phyloP scores from a whole-genome alignment of 2,113 vertebrate species.

The Miniopterus natalensis region DNA sequence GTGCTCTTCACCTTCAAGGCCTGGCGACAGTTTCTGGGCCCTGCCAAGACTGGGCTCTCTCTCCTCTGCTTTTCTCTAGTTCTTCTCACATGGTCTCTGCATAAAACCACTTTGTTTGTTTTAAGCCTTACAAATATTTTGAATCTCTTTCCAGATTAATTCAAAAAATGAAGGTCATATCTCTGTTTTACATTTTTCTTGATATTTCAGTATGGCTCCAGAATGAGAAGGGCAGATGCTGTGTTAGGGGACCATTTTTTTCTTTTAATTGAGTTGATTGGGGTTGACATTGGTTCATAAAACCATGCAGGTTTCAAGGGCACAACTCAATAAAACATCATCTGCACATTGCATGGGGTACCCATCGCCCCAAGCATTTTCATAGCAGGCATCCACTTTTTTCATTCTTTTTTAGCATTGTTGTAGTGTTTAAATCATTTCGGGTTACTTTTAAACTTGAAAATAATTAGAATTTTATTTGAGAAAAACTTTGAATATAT shows the following conservation, averaged over 20 bases:
- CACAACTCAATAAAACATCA: neutral
- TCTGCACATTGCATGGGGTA: neutral
- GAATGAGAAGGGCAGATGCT: neutral
- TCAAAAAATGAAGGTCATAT: neutral
- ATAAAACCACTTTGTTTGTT: neutral
- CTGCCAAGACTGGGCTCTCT: neutral
- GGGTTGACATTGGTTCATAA: neutral
- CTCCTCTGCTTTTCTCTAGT: neutral
- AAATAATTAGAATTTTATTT: conserved; percentile 36
- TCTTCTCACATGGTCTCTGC: neutral
- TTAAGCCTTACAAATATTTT: neutral
- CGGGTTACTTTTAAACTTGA: neutral
- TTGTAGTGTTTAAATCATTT: neutral
- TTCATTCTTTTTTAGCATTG: neutral
- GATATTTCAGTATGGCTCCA: neutral
- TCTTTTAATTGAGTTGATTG: neutral
- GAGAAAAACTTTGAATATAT: neutral
- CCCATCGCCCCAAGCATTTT: neutral
- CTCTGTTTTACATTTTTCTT: neutral
- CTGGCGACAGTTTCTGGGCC: neutral
- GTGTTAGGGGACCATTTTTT: neutral
- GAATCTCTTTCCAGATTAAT: neutral
- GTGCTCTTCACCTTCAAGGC: neutral
- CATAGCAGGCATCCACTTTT: neutral
- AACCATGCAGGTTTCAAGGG: neutral